Evolutionary conservation across 2,797 vertebrate genomes (phyloP).

Genomic region (Anabacerthia variegaticeps): DNA sequence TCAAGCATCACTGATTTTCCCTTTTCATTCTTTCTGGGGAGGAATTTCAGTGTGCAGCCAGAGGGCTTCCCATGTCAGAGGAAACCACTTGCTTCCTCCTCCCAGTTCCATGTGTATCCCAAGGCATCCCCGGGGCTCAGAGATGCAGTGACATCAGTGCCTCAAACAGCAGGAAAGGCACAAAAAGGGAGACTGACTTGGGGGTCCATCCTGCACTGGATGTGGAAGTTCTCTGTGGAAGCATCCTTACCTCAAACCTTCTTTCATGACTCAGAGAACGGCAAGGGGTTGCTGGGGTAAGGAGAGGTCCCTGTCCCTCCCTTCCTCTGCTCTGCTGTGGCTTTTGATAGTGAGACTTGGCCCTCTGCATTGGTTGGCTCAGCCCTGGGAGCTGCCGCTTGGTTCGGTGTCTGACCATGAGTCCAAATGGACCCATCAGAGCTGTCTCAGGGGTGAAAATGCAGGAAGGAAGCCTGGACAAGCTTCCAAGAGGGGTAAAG

Average conservation of each 20-base stretch:
- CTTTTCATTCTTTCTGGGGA: not conserved
- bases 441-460: not conserved
- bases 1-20: not conserved
- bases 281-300: not conserved
- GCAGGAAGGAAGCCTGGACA: not conserved
- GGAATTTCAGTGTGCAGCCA: not conserved
- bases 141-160: not conserved
- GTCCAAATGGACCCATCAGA: not conserved
- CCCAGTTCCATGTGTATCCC: not conserved
- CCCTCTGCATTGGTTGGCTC: not conserved
- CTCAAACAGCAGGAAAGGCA: not conserved
- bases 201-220: not conserved
- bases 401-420: not conserved
- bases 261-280: not conserved
- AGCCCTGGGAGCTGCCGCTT: not conserved
- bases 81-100: not conserved
- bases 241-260: not conserved
- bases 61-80: not conserved
- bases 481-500: not conserved
- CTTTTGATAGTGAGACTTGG: not conserved
- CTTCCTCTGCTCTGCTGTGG: not conserved
- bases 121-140: not conserved
- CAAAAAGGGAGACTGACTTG: not conserved
- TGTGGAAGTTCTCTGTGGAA: not conserved
- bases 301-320: not conserved